phyloP scores from a whole-genome alignment of 2,797 vertebrate genomes.

The Otolemur crassicaudatus region DNA sequence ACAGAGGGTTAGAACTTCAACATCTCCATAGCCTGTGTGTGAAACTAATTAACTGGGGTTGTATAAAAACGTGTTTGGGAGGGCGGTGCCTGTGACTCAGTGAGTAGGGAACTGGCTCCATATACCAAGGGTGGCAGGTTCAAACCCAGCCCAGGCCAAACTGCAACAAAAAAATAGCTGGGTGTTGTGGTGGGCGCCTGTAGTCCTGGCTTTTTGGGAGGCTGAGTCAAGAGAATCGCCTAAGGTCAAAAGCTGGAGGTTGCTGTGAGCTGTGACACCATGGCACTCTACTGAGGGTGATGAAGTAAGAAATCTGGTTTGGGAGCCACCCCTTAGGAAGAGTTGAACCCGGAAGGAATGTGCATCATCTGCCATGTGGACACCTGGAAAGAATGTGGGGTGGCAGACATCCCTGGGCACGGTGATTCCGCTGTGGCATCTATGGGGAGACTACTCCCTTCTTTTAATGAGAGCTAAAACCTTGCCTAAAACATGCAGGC shows the following conservation, averaged over 20 bases:
- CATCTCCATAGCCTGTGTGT: background rate
- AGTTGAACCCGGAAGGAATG: background rate
- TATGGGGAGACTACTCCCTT: background rate
- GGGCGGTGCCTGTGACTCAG: no score
- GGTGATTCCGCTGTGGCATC: fast-evolving
- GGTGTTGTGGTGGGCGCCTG: no score
- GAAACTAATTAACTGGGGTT: background rate
- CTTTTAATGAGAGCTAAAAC: background rate
- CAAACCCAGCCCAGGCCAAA: no score
- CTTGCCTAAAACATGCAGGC: background rate
- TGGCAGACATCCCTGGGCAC: fast-evolving
- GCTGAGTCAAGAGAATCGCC: no score
- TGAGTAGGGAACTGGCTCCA: no score
- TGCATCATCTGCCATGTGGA: no score
- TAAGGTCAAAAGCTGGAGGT: no score
- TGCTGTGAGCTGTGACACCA: no score
- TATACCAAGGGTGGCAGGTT: no score
- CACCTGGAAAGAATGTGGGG: background rate
- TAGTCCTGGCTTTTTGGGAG: no score
- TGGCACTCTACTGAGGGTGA: no score
- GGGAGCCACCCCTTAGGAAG: background rate
- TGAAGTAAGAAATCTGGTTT: background rate
- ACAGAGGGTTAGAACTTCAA: background rate
- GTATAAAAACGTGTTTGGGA: background rate
- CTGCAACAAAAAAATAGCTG: no score